A percentile compares a stretch with the other conserved stretches of the same genome.
phyloP scores from a whole-genome alignment of 2,113 vertebrate species.

The Dicerorhinus sumatrensis region DNA sequence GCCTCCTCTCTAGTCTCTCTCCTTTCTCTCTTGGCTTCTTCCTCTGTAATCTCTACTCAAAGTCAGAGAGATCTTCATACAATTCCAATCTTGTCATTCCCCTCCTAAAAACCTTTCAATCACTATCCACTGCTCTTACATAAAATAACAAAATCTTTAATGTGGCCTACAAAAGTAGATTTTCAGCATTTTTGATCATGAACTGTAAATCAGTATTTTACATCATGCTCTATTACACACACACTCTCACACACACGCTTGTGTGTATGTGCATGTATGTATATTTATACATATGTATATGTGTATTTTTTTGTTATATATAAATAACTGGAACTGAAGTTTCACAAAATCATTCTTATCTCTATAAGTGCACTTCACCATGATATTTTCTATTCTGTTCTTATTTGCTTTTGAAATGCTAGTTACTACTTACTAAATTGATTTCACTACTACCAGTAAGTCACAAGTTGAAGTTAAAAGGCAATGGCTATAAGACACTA shows the following conservation, averaged over 20 bases:
- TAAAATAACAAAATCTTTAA: slow-evolving; percentile 12
- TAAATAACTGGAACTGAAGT: neutral
- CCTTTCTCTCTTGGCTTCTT: neutral
- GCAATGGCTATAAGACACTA: neutral
- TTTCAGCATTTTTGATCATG: neutral
- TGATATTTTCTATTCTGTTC: neutral
- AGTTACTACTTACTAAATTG: neutral
- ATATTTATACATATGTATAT: neutral
- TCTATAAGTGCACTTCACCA: neutral
- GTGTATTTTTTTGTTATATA: neutral
- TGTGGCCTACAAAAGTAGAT: neutral
- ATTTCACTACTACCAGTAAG: neutral
- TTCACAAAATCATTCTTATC: neutral
- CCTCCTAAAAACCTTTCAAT: neutral
- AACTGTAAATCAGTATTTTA: neutral
- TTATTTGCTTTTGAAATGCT: neutral
- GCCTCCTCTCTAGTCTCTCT: neutral
- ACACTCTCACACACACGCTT: neutral
- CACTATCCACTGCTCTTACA: neutral
- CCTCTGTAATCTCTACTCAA: neutral
- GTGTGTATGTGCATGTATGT: neutral
- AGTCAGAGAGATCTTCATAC: neutral
- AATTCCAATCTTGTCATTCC: neutral
- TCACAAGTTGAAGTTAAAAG: neutral
- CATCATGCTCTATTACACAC: neutral